These are phyloP conservation scores for Actinia equina DNA, from an alignment of 64 coral and sea anemone species.

Conservation along the genomic window DNA sequence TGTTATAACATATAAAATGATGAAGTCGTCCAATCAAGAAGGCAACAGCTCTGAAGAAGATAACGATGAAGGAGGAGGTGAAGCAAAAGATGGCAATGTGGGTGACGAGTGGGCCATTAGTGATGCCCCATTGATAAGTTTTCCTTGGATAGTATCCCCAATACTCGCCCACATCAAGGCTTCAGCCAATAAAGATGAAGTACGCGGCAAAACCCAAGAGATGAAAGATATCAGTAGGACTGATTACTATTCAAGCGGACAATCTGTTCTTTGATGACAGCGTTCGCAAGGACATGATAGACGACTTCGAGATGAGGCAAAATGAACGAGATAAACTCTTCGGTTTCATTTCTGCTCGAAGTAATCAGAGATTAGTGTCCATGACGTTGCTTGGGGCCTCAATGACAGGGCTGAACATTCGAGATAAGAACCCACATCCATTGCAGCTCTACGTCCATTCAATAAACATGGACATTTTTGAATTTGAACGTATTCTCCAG, in stretches of 20 bases:
- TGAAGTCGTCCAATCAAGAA: not conserved
- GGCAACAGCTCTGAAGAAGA: conserved; percentile 1
- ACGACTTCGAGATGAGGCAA: conserved; percentile 15
- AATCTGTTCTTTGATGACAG: conserved; percentile 19
- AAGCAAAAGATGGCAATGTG: not conserved
- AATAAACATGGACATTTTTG: not conserved
- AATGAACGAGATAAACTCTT: conserved; percentile 11
- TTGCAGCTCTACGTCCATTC: conserved; percentile 47
- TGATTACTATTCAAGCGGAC: conserved; percentile 38
- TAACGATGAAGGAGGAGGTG: not conserved
- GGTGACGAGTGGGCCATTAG: conserved; percentile 9
- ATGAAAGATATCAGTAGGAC: conserved; percentile 23
- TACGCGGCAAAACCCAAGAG: conserved; percentile 9
- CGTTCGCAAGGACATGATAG: not conserved
- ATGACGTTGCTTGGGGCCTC: conserved; percentile 25
- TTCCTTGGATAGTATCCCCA: conserved; percentile 74
- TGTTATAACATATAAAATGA: conserved; percentile 34
- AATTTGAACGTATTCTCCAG: not conserved
- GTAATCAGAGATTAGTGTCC: not conserved
- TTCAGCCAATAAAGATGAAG: conserved; percentile 18
- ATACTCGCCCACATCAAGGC: conserved; percentile 67
- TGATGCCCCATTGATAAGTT: conserved; percentile 30
- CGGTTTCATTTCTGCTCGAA: not conserved
- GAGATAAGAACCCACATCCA: not conserved
- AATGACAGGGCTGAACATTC: conserved; percentile 35